Base-by-base conservation (phyloP, 2,888 invertebrate genomes). In the Hirtodrosophila trivittata region DNA sequence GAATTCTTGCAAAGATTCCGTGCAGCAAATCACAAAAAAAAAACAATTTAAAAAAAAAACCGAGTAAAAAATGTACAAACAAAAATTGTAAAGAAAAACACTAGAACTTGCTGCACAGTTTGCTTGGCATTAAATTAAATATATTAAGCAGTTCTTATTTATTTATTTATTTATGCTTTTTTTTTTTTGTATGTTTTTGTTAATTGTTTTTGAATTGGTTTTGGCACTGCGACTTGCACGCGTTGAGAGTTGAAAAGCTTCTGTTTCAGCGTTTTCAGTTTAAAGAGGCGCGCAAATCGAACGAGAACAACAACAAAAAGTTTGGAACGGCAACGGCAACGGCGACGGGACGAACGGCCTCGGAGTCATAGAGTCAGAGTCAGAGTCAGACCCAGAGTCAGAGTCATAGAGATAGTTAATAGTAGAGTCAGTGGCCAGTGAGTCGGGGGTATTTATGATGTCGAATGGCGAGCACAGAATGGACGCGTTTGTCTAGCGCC, bases 381-480 rank as follows among this genome's bases (percentile, higher is more conserved):
- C 12, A 12, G 8, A 43, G 28, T 32, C 4, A 4, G 10, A n/a
- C 8, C 39, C 39, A 25, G 18, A 25, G 25, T 35, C 5, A 10
- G 4, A 52, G 33, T 33, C 28, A 28, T 28, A 8, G n/a, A n/a
- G 25, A 21, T 38, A 42, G 43, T 33, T 41, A 54, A 32, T 51
- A 21, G 5, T 18, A 37, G 25, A 35, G 32, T 14, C 33, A 45
- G 16, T 43, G 42, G 9, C 28, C 28, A n/a, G 37, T 13, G 25
- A 26, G n/a, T 28, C 42, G 63, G 33, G 39, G 39, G 65, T 46
- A 43, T 59, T 46, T 58, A 28, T 55, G 51, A 58, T 32, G 50
- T 50, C 75, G 87, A 77, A 73, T 77, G 74, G 71, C 71, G 71
- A 75, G 65, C 75, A 75, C 85, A 70, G 88, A 88, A 88, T 88